Percentiles rank a stretch among this genome's conserved stretches.
Conservation (phyloP, 2,888 invertebrate genomes). For the Rhabditoides inermis region DNA sequence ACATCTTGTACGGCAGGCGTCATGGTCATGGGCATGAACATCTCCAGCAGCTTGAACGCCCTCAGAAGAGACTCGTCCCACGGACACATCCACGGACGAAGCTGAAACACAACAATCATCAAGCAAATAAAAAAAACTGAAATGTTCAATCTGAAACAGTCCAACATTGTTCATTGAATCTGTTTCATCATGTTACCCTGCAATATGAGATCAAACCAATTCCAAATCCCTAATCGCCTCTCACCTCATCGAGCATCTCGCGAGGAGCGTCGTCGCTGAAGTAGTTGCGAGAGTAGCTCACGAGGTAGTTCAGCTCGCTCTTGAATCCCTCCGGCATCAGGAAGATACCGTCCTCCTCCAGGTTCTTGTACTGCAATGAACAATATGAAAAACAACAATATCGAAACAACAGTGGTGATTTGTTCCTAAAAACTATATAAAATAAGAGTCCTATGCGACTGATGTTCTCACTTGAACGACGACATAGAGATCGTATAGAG, state of each 20-base stretch:
- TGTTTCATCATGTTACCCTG: background rate
- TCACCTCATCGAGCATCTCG: slow-evolving; percentile 71
- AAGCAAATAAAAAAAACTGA: background rate
- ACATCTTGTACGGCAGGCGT: too few species aligned
- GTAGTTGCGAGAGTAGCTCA: slow-evolving; percentile 57
- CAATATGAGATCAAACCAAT: background rate
- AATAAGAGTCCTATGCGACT: too few species aligned
- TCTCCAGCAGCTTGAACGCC: slow-evolving; percentile 63
- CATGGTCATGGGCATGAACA: slow-evolving; percentile 67
- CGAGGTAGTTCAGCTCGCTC: slow-evolving; percentile 30
- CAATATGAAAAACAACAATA: background rate
- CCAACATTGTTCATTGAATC: background rate
- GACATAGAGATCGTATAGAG: slow-evolving; percentile 65
- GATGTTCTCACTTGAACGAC: slow-evolving; percentile 23
- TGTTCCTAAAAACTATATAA: background rate
- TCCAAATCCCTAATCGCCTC: too few species aligned
- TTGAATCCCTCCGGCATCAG: slow-evolving; percentile 53
- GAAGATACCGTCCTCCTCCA: slow-evolving; percentile 44
- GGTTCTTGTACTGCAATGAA: slow-evolving; percentile 13
- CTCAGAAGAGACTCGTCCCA: slow-evolving; percentile 59
- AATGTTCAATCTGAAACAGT: too few species aligned
- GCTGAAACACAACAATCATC: slow-evolving; percentile 37
- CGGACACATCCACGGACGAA: slow-evolving; percentile 72
- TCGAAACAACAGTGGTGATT: background rate
- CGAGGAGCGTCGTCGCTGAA: slow-evolving; percentile 69